phyloP scores from a whole-genome alignment of 1,140 invertebrate genomes.

The Trichomalopsis sarcophagae region DNA sequence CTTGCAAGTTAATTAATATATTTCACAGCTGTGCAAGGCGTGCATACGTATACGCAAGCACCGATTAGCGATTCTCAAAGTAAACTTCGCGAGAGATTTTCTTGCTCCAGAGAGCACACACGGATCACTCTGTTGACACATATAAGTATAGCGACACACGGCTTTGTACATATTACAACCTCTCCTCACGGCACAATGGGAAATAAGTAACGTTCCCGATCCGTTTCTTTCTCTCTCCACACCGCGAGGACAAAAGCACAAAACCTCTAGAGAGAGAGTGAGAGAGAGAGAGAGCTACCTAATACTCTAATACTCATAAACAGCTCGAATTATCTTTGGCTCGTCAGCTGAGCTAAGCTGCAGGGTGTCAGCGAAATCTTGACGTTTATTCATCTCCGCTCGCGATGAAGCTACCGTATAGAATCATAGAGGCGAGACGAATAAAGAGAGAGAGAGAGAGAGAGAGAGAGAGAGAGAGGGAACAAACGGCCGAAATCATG shows the following conservation, averaged over 20 bases:
- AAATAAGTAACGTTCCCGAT: conserved; percentile 11
- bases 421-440: not conserved
- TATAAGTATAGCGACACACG: not conserved
- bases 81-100: not conserved
- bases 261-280: not conserved
- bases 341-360: no score
- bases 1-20: no score
- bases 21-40: no score
- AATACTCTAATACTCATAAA: not conserved
- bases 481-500: conserved; percentile 31
- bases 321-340: not conserved
- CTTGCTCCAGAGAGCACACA: not conserved
- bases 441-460: not conserved
- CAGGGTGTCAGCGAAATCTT: not conserved
- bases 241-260: not conserved
- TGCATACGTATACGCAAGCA: no score
- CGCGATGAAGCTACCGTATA: not conserved
- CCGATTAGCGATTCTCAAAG: not conserved
- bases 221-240: not conserved
- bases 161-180: not conserved
- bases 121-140: not conserved
- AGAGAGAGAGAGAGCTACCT: not conserved
- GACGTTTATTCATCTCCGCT: not conserved
- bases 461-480: not conserved
- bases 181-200: not conserved